Base-by-base conservation (phyloP, 1,140 invertebrate species). In the Paraescarpia echinospica region DNA sequence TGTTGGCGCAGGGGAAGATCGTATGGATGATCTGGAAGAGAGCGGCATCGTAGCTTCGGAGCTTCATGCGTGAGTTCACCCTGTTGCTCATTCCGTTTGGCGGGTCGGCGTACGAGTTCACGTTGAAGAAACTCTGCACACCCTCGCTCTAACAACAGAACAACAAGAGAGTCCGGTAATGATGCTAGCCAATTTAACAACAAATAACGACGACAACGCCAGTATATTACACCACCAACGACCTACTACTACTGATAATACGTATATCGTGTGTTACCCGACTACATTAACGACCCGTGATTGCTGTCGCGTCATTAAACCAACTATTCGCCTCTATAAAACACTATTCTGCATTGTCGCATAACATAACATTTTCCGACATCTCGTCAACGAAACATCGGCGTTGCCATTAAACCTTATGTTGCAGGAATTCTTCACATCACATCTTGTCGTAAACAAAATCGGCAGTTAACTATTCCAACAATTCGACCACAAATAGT, bases 1-100 rank as follows among this genome's bases (percentile, higher is more conserved):
- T 93, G 89, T 95, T 95, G 41, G 93, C 93, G 92, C 95, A 95
- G 1, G 94, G 94, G 88, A 94, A 95, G 5, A 95, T 93, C 1
- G 93, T 92, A 41, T 93, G 35, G 18, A 95, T 93, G 33, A 95
- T 90, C 1, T 91, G 34, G 92, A 93, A 94, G 31, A 95, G 92
- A 0, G n/a, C 34, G 5, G 94, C 92, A 92, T 95, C 95, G 91
- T 95, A 94, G 18, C 22, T 34, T 35, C 91, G 93, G 33, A 95
- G 93, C 89, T 95, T 94, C 0, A 51, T 92, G 9, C 93, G 90
- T 8, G 94, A 94, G 93, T 94, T 94, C 34, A 95, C 93, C 48
- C 93, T 92, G 77, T 93, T 93, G 77, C 94, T 93, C 88, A 94
- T 92, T 9, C 94, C 94, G 91, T 95, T 94, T 33, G 94, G 93